Evolutionary conservation across 1,140 invertebrate genomes (phyloP).

Genomic region (Caenorhabditis brenneri): DNA sequence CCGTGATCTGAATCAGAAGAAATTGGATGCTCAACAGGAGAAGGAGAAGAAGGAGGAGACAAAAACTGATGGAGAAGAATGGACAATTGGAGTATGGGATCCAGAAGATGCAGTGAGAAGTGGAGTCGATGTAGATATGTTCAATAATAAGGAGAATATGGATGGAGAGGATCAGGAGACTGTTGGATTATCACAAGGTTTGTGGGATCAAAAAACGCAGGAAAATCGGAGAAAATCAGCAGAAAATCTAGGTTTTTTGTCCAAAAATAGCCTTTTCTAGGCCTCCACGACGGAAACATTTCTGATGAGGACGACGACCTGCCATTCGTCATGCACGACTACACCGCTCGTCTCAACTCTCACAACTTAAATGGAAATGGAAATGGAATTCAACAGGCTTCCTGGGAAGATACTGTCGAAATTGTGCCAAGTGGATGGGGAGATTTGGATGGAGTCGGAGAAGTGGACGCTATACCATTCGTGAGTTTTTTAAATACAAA

Average conservation of each 20-base stretch:
- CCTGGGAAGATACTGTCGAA: neutral
- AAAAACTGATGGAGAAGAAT: slow-evolving; percentile 44
- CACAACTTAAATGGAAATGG: neutral
- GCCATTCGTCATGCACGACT: slow-evolving; percentile 48
- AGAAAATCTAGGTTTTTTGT: neutral
- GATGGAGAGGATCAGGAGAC: slow-evolving; percentile 22
- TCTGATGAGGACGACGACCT: slow-evolving; percentile 59
- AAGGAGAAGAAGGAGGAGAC: slow-evolving; percentile 67
- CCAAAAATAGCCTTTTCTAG: neutral
- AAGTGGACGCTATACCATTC: neutral
- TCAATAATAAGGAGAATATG: neutral
- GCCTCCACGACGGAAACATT: slow-evolving; percentile 43
- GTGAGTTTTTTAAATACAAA: neutral
- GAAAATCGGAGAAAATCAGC: neutral
- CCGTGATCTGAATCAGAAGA: slow-evolving; percentile 61
- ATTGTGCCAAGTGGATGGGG: slow-evolving; percentile 31
- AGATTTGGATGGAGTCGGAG: neutral
- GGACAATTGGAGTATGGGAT: slow-evolving; percentile 70
- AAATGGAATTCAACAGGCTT: neutral
- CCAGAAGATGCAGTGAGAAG: slow-evolving; percentile 48
- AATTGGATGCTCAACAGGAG: slow-evolving; percentile 38
- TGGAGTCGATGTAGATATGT: neutral
- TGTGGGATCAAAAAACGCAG: neutral
- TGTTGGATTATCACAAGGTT: neutral
- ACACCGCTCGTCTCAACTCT: neutral